Percentiles rank a stretch among this genome's conserved stretches.
These are phyloP conservation scores for Halisarca cf. caerulea DNA, from an alignment of 37 sponge, comb jelly and placozoan species.

Conservation along the genomic window DNA sequence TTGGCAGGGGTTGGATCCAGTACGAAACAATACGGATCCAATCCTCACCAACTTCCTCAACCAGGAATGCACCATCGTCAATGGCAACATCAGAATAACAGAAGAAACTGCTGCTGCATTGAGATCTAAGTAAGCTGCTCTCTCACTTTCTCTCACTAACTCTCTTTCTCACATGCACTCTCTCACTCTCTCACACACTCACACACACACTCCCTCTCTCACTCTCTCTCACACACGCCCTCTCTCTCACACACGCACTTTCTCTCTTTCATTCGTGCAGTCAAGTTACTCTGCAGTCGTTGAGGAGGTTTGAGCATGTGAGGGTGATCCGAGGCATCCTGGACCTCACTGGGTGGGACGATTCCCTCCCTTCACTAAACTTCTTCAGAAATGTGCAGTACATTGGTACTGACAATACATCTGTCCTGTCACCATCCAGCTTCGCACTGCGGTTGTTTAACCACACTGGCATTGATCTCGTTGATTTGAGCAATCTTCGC, in stretches of 20 bases:
- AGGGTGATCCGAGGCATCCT: slow-evolving; percentile 19
- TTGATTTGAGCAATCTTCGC: slow-evolving; percentile 10
- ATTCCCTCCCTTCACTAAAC: not conserved
- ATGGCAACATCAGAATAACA: slow-evolving; percentile 17
- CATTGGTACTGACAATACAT: not conserved
- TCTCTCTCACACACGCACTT: no score
- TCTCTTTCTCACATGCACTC: no score
- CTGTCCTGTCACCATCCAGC: no score
- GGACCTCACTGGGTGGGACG: not conserved
- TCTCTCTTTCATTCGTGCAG: not conserved
- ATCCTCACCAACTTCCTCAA: not conserved
- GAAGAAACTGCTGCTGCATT: not conserved
- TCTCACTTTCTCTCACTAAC: no score
- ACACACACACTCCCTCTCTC: not conserved
- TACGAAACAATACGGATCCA: not conserved
- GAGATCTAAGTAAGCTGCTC: not conserved
- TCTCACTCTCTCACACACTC: not conserved
- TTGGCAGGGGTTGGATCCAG: not conserved
- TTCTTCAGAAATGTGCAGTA: slow-evolving; percentile 30
- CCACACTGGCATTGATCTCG: not conserved
- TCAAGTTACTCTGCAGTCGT: not conserved
- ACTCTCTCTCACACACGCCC: no score
- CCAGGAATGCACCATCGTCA: slow-evolving; percentile 16
- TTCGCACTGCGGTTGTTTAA: not conserved
- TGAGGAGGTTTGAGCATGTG: slow-evolving; percentile 4